Evolutionary conservation across 1,140 invertebrate species (phyloP).

Genomic region (fruit fly (Drosophila melanogaster)): Release_6_plus_ISO1_MT NT_037436.4:11193001-11193500

Average conservation of each 20-base stretch:
- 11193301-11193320: slow-evolving; percentile 45
- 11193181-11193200: slow-evolving; percentile 33
- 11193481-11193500: not conserved
- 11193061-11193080: slow-evolving; percentile 5
- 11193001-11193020: too few species aligned
- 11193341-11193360: slow-evolving; percentile 13
- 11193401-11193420: slow-evolving; percentile 1
- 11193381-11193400: slow-evolving; percentile 17
- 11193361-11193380: not conserved
- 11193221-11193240: slow-evolving; percentile 24
- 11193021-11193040: not conserved
- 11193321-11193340: slow-evolving; percentile 36
- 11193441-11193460: not conserved
- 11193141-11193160: slow-evolving; percentile 16
- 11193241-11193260: slow-evolving; percentile 17
- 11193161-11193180: slow-evolving; percentile 1
- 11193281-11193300: slow-evolving; percentile 33
- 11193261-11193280: slow-evolving; percentile 20
- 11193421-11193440: not conserved
- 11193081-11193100: not conserved
- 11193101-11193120: slow-evolving; percentile 19
- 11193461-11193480: not conserved
- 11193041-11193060: slow-evolving; percentile 4
- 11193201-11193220: slow-evolving; percentile 22
- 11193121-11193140: slow-evolving; percentile 14